Evolutionary conservation across 2,888 invertebrate genomes (phyloP).

Genomic region (Drosophila suboccidentalis): DNA sequence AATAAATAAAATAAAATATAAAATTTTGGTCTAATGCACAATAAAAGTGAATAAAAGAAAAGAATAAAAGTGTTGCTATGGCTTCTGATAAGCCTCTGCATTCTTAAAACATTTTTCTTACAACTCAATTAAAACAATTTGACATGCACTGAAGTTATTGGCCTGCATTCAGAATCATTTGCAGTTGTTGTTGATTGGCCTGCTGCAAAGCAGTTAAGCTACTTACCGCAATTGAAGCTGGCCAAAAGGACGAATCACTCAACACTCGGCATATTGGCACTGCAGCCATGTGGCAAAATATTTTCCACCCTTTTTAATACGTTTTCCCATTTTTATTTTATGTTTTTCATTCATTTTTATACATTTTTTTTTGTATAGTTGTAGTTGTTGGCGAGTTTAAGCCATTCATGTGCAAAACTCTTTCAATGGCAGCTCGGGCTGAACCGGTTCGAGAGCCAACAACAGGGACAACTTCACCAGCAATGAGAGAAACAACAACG

Average conservation of each 20-base stretch:
- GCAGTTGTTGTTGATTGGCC: conserved; percentile 17
- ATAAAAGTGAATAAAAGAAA: too few species aligned
- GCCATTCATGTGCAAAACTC: conserved; percentile 24
- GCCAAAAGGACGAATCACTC: conserved; percentile 21
- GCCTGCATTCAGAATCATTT: background rate
- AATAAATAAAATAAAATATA: too few species aligned
- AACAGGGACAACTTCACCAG: conserved; percentile 13
- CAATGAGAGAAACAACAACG: conserved; percentile 4
- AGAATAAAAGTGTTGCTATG: too few species aligned
- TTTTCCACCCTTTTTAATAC: conserved; percentile 61
- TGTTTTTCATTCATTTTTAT: conserved; percentile 5
- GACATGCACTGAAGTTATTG: conserved; percentile 4
- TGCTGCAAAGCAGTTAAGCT: conserved; percentile 32
- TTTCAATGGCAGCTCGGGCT: conserved; percentile 33
- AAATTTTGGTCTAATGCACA: too few species aligned
- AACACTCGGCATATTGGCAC: conserved; percentile 31
- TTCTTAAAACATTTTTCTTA: background rate
- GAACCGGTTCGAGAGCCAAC: conserved; percentile 56
- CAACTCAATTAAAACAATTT: background rate
- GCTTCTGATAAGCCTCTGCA: background rate
- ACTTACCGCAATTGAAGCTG: conserved; percentile 43
- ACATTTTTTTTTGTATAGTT: background rate
- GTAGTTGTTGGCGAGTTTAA: conserved; percentile 11
- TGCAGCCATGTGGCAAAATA: conserved; percentile 51
- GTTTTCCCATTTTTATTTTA: conserved; percentile 42